phyloP scores from a whole-genome alignment of 1,140 invertebrate species.

The Diorhabda carinulata region DNA sequence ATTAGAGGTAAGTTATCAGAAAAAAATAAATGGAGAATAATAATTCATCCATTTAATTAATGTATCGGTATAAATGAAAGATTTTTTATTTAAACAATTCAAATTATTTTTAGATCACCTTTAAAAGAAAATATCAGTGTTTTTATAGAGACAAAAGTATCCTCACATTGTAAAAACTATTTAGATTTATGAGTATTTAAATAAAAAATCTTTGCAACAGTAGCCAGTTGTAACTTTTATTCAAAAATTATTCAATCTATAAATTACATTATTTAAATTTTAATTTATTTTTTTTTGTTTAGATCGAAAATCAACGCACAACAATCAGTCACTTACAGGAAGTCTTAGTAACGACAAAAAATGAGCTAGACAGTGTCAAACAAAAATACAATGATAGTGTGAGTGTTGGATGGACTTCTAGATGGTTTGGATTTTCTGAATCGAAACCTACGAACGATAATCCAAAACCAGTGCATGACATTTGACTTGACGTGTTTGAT shows the following conservation, averaged over 20 bases:
- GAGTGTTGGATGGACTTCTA: conserved; percentile 41
- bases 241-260: conserved; percentile 5
- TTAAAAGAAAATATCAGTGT: too few relatives aligned
- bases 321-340: conserved; percentile 42
- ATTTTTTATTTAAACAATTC: too few relatives aligned
- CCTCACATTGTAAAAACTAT: too few relatives aligned
- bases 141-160: too few relatives aligned
- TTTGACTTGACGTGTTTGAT: conserved; percentile 24
- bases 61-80: too few relatives aligned
- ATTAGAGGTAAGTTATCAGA: conserved; percentile 32
- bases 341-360: conserved; percentile 38
- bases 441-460: conserved; percentile 28
- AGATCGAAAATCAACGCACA: conserved; percentile 40
- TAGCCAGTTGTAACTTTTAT: background rate
- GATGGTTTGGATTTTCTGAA: conserved; percentile 37
- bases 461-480: conserved; percentile 41
- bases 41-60: too few relatives aligned
- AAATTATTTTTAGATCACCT: too few relatives aligned
- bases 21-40: too few relatives aligned
- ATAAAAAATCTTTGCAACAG: too few relatives aligned
- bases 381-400: conserved; percentile 39
- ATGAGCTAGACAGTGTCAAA: conserved; percentile 38
- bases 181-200: too few relatives aligned
- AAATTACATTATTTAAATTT: conserved; percentile 5
- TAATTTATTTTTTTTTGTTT: conserved; percentile 14